Conservation (phyloP, 2,113 vertebrate species). For the Epinephelus lanceolatus region DNA sequence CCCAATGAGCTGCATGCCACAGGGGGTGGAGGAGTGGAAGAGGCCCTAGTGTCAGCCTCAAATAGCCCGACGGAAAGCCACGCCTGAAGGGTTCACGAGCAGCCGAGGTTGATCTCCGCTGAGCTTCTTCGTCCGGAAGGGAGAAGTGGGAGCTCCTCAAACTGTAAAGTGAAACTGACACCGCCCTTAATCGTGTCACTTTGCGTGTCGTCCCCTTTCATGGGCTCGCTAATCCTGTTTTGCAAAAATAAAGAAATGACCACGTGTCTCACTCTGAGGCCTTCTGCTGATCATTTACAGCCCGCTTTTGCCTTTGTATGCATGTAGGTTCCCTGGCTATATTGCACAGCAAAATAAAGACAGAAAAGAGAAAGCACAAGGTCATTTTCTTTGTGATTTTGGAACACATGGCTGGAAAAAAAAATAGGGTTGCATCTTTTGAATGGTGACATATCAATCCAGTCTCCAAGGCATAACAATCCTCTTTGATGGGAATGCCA, state of each 20-base stretch:
- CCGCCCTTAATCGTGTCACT: conserved; percentile 84
- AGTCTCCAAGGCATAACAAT: no score
- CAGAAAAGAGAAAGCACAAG: conserved; percentile 8
- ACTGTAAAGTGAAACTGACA: conserved; percentile 85
- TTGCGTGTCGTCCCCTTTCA: conserved; percentile 82
- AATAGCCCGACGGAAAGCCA: conserved; percentile 16
- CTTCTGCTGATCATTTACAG: conserved; percentile 76
- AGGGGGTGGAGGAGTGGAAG: conserved; percentile 75
- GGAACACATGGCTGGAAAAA: background rate
- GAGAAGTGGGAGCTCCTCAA: conserved; percentile 64
- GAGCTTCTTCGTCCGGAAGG: conserved; percentile 59
- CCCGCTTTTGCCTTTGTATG: conserved; percentile 82
- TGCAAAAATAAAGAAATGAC: conserved; percentile 91
- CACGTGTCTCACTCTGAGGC: conserved; percentile 74
- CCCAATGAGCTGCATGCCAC: conserved; percentile 77
- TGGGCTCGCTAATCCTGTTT: conserved; percentile 91
- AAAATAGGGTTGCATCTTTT: background rate
- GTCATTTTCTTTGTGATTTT: background rate
- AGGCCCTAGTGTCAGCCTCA: conserved; percentile 66
- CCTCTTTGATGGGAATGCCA: no score
- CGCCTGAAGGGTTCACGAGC: conserved; percentile 42
- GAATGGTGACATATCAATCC: no score
- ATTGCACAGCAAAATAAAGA: conserved; percentile 47
- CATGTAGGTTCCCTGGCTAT: conserved; percentile 79
- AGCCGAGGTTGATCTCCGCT: conserved; percentile 39